phyloP scores from a whole-genome alignment of 2,888 invertebrate genomes.

The Hemicrepidius hirtus region DNA sequence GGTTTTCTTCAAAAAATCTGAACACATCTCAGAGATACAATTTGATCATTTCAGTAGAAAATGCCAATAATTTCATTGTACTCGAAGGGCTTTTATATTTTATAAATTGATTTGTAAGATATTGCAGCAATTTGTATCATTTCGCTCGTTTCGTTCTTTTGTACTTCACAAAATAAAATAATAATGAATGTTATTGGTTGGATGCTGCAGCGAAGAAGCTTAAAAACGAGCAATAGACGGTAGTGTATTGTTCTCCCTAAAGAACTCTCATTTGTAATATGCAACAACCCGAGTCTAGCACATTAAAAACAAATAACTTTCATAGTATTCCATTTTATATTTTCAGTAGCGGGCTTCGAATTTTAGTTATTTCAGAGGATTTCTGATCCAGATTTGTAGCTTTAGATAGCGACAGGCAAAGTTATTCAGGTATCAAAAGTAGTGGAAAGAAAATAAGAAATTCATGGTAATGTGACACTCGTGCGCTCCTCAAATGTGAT shows the following conservation, averaged over 20 bases:
- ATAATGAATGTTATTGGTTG: conserved; percentile 17
- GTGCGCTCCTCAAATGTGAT: conserved; percentile 45
- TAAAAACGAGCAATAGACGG: conserved; percentile 1
- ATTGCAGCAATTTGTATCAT: conserved; percentile 55
- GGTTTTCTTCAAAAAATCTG: conserved; percentile 26
- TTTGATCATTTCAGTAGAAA: conserved; percentile 50
- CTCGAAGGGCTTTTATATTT: conserved; percentile 49
- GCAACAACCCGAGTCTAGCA: background rate
- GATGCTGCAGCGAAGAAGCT: conserved; percentile 24
- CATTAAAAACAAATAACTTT: conserved; percentile 24
- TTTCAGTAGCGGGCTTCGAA: conserved; percentile 1
- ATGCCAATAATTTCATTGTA: conserved; percentile 54
- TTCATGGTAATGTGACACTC: conserved; percentile 53
- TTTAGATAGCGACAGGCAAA: conserved; percentile 44
- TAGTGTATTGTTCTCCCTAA: background rate
- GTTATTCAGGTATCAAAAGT: conserved; percentile 48
- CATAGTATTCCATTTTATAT: conserved; percentile 13
- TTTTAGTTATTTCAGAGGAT: conserved; percentile 37
- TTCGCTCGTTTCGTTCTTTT: conserved; percentile 35
- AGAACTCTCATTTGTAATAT: conserved; percentile 8
- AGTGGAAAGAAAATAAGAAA: conserved; percentile 53
- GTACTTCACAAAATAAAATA: conserved; percentile 24
- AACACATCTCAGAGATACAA: conserved; percentile 43
- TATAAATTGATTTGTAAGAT: conserved; percentile 52
- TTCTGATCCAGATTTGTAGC: conserved; percentile 44